A percentile compares a stretch with the other conserved stretches of the same genome.
phyloP scores from a whole-genome alignment of 2,888 invertebrate species.

The Zaprionus lineosus region DNA sequence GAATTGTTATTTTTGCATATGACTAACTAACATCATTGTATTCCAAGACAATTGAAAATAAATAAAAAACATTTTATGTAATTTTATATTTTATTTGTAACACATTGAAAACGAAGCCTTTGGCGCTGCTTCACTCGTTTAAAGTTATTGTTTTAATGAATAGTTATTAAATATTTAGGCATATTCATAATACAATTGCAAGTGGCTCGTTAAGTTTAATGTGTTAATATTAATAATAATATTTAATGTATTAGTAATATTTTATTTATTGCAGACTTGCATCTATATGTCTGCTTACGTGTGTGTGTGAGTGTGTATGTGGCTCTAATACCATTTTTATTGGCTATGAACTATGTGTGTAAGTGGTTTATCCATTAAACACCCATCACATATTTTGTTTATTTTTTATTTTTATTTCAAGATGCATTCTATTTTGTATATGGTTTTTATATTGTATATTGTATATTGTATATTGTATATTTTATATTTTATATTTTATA shows the following conservation, averaged over 20 bases:
- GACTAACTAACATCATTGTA: no score
- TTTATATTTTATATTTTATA: conserved; percentile 9
- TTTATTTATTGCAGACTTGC: conserved; percentile 18
- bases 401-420: neutral
- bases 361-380: conserved; percentile 31
- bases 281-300: conserved; percentile 7
- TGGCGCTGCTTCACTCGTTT: conserved; percentile 62
- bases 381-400: conserved; percentile 33
- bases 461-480: conserved; percentile 15
- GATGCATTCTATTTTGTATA: conserved; percentile 10
- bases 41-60: no score
- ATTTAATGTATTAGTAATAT: conserved; percentile 16
- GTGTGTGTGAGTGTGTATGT: conserved; percentile 20
- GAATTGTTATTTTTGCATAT: no score
- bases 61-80: no score
- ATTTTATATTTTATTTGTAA: conserved; percentile 66
- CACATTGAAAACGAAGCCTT: conserved; percentile 74
- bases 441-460: neutral
- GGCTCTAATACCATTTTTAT: conserved; percentile 39
- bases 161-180: conserved; percentile 38
- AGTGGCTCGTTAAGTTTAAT: conserved; percentile 31
- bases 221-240: conserved; percentile 21
- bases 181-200: conserved; percentile 53
- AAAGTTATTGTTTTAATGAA: conserved; percentile 32
- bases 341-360: conserved; percentile 36